phyloP scores from a whole-genome alignment of 2,888 invertebrate species.

The Euzetes globulus region DNA sequence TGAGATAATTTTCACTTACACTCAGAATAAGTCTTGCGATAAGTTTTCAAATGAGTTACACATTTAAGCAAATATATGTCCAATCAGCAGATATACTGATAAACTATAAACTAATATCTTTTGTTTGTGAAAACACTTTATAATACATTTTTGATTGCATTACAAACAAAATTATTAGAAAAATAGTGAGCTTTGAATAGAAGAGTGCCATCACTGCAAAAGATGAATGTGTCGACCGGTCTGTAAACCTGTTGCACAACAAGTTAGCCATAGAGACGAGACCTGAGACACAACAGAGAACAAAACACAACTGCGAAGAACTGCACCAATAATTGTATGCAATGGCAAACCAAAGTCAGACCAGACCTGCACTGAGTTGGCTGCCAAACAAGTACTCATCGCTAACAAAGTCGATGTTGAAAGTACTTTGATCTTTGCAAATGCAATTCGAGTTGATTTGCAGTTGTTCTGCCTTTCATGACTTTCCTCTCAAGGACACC shows the following conservation, averaged over 20 bases:
- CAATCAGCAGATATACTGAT: too few species aligned
- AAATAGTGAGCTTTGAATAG: too few species aligned
- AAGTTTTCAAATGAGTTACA: too few species aligned
- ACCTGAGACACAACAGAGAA: too few species aligned
- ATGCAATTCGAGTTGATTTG: background rate
- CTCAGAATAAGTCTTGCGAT: background rate
- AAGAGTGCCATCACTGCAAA: background rate
- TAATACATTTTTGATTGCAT: too few species aligned
- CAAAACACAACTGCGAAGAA: background rate
- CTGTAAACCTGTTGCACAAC: constrained; percentile 3
- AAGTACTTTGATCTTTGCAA: constrained; percentile 11
- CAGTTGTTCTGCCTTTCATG: background rate
- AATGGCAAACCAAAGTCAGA: background rate
- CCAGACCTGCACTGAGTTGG: background rate
- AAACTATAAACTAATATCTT: too few species aligned
- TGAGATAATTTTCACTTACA: background rate
- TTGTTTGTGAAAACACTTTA: too few species aligned
- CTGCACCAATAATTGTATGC: constrained; percentile 3
- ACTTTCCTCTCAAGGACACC: background rate
- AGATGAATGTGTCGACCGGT: background rate
- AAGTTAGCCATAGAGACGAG: background rate
- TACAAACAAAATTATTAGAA: too few species aligned
- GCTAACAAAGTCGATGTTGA: background rate
- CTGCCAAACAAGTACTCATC: constrained; percentile 8
- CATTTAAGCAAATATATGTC: too few species aligned